Conservation (phyloP, 2,113 vertebrate genomes). For the Zosterops borbonicus region DNA sequence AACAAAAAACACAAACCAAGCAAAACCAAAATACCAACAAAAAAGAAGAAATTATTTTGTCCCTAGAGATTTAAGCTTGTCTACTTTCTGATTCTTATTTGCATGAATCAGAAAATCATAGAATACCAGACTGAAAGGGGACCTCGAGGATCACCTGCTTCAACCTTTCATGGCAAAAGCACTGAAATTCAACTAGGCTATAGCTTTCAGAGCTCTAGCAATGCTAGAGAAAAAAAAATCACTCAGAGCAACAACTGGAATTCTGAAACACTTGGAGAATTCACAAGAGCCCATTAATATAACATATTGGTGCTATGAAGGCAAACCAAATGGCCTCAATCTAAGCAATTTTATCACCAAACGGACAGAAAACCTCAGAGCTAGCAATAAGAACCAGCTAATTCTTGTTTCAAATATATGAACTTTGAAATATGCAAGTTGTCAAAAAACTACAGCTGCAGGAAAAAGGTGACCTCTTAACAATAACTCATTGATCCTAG, state of each 20-base stretch:
- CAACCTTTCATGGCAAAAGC: background rate
- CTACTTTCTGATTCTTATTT: background rate
- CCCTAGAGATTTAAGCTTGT: background rate
- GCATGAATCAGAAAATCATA: background rate
- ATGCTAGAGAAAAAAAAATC: background rate
- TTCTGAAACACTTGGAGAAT: background rate
- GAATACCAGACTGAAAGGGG: background rate
- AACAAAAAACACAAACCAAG: background rate
- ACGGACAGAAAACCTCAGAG: background rate
- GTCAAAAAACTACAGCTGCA: background rate
- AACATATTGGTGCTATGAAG: background rate
- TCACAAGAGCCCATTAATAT: background rate
- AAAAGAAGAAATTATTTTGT: background rate
- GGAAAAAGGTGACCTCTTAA: background rate
- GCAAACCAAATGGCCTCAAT: background rate
- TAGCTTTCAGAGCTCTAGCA: background rate
- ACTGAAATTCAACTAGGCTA: background rate
- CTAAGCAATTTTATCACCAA: background rate
- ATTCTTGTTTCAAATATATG: background rate
- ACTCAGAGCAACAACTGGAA: background rate
- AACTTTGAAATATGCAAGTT: background rate
- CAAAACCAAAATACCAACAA: background rate
- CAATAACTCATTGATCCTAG: background rate
- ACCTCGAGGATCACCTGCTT: background rate
- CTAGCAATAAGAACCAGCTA: background rate